phyloP scores from a whole-genome alignment of 2,888 invertebrate species.

The Scaptomyza tumidula region DNA sequence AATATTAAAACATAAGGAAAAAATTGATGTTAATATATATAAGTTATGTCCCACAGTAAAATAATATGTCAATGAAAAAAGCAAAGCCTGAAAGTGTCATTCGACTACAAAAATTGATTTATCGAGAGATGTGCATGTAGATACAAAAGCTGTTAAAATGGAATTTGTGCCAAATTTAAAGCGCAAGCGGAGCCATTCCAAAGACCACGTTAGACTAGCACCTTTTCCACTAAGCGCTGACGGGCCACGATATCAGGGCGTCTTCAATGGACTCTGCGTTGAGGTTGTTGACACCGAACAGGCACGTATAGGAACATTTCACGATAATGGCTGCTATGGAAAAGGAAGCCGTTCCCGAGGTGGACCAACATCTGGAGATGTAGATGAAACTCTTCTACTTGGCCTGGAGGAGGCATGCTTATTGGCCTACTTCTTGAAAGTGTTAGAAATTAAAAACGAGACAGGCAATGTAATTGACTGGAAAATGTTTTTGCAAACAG shows the following conservation, averaged over 20 bases:
- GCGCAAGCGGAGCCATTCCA: conserved; percentile 46
- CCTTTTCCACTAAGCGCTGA: conserved; percentile 48
- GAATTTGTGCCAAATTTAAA: conserved; percentile 60
- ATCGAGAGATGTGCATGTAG: background rate
- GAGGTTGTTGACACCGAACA: conserved; percentile 87
- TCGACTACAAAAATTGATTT: conserved; percentile 14
- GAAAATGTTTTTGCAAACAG: conserved; percentile 86
- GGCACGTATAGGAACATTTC: conserved; percentile 85
- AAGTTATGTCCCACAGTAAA: background rate
- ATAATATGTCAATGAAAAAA: background rate
- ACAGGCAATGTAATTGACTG: conserved; percentile 85
- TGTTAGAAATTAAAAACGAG: conserved; percentile 87
- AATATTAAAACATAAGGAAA: background rate
- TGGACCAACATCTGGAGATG: conserved; percentile 37
- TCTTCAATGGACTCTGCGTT: conserved; percentile 89
- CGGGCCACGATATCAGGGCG: conserved; percentile 82
- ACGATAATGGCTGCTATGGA: conserved; percentile 91
- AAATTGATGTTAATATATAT: background rate
- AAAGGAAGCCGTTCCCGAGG: conserved; percentile 88
- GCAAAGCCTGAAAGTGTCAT: conserved; percentile 16
- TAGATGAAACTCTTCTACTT: conserved; percentile 88
- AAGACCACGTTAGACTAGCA: background rate
- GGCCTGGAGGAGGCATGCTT: conserved; percentile 92
- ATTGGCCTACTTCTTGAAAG: conserved; percentile 88
- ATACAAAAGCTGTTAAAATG: conserved; percentile 32